phyloP scores from a whole-genome alignment of 2,113 vertebrate genomes.

The Loxodonta africana region DNA sequence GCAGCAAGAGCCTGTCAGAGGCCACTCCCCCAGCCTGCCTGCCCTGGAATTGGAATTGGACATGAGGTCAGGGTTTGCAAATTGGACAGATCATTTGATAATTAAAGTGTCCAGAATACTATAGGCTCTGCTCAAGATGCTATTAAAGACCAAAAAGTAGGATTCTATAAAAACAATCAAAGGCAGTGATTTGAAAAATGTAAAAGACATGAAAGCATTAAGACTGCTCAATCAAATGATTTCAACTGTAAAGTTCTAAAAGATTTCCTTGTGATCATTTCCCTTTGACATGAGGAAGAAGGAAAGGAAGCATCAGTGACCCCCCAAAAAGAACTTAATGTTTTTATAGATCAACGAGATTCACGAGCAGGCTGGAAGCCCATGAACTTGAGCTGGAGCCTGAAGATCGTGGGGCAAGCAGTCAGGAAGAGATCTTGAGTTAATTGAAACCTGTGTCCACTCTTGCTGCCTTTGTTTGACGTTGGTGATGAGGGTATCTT shows the following conservation, averaged over 20 bases:
- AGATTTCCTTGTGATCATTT: not conserved
- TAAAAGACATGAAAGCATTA: not conserved
- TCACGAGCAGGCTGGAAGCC: not conserved
- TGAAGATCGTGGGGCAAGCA: not conserved
- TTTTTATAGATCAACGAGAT: not conserved
- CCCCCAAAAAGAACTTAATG: not conserved
- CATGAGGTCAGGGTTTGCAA: not conserved
- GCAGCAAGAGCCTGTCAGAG: not conserved
- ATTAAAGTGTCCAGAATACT: not conserved
- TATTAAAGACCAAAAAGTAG: not conserved
- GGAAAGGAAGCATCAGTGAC: not conserved
- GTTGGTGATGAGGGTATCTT: not conserved
- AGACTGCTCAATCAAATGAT: not conserved
- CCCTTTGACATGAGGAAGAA: not conserved
- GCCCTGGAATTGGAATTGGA: not conserved
- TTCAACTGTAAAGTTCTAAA: not conserved
- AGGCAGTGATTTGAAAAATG: not conserved
- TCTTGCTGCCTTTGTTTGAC: not conserved
- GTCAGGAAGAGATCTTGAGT: not conserved
- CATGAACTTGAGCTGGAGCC: not conserved
- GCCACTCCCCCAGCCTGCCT: not conserved
- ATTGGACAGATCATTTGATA: not conserved
- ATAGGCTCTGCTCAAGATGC: not conserved
- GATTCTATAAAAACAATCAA: not conserved
- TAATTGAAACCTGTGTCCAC: not conserved